Conservation (phyloP, 2,888 invertebrate genomes). For the Apomyelois bistriatella region DNA sequence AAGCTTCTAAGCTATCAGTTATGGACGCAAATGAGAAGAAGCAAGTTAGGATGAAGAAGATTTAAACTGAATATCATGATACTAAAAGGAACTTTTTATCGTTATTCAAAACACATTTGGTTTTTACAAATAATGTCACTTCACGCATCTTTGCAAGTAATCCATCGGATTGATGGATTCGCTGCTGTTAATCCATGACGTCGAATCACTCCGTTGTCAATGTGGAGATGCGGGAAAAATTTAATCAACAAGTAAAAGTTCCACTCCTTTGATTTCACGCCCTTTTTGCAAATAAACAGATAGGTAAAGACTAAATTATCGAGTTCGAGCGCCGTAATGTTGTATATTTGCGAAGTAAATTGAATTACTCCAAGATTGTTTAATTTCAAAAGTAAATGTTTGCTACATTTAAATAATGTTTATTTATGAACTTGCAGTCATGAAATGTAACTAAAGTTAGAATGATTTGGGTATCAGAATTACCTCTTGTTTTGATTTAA, state of each 20-base stretch:
- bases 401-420: conserved; percentile 42
- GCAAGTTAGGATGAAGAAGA: no score
- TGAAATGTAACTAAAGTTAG: conserved; percentile 22
- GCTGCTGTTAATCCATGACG: conserved; percentile 11
- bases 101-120: not conserved
- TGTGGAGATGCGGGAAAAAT: conserved; percentile 4
- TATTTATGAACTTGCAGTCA: conserved; percentile 29
- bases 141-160: conserved; percentile 2
- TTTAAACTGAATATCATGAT: no score
- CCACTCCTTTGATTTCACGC: conserved; percentile 10
- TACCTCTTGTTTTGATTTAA: no score
- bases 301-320: conserved; percentile 39
- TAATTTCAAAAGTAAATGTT: conserved; percentile 53
- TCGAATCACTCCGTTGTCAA: conserved; percentile 9
- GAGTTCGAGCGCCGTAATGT: conserved; percentile 31
- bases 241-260: conserved; percentile 14
- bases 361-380: conserved; percentile 53
- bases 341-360: conserved; percentile 53
- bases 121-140: not conserved
- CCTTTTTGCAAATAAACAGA: conserved; percentile 29
- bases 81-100: no score
- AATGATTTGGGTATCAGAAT: not conserved
- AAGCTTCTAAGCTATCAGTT: no score
- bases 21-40: no score
- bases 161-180: conserved; percentile 12